phyloP scores from a whole-genome alignment of 2,797 vertebrate species.

The Siniperca obscura region DNA sequence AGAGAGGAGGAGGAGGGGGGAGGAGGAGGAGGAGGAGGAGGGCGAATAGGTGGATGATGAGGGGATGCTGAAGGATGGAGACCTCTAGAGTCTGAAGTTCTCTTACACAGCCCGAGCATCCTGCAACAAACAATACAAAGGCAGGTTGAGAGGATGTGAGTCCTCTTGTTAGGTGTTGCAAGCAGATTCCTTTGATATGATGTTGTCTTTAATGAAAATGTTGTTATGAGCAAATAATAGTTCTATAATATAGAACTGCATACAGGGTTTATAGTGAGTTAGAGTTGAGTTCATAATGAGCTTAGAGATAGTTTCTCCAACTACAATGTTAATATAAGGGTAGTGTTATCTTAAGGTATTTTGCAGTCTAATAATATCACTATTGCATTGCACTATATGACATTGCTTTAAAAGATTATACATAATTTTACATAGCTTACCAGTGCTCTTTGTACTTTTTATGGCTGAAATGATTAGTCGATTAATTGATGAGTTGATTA shows the following conservation, averaged over 20 bases:
- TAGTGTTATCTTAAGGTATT: not conserved
- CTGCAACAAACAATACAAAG: slow-evolving; percentile 33
- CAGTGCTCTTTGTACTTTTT: not conserved
- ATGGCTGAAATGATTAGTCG: not conserved
- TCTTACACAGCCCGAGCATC: slow-evolving; percentile 64
- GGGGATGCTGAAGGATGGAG: slow-evolving; percentile 88
- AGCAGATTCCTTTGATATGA: not conserved
- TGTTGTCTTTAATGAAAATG: not conserved
- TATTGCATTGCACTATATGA: too few relatives aligned
- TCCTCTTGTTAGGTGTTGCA: slow-evolving; percentile 21
- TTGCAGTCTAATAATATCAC: not conserved
- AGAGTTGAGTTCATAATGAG: not conserved
- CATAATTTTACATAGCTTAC: too few relatives aligned
- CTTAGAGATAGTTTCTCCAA: not conserved
- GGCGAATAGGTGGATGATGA: slow-evolving; percentile 74
- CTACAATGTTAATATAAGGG: not conserved
- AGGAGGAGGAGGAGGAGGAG: slow-evolving; percentile 66
- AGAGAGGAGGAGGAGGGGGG: slow-evolving; percentile 64
- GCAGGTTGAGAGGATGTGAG: slow-evolving; percentile 1
- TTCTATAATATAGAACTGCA: not conserved
- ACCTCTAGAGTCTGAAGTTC: slow-evolving; percentile 88
- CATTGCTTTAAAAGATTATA: not conserved
- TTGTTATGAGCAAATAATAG: not conserved
- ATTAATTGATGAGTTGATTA: not conserved
- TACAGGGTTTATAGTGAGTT: not conserved